These are phyloP conservation scores for Athalia cordata DNA, from an alignment of 2,888 invertebrate species.

Conservation along the genomic window DNA sequence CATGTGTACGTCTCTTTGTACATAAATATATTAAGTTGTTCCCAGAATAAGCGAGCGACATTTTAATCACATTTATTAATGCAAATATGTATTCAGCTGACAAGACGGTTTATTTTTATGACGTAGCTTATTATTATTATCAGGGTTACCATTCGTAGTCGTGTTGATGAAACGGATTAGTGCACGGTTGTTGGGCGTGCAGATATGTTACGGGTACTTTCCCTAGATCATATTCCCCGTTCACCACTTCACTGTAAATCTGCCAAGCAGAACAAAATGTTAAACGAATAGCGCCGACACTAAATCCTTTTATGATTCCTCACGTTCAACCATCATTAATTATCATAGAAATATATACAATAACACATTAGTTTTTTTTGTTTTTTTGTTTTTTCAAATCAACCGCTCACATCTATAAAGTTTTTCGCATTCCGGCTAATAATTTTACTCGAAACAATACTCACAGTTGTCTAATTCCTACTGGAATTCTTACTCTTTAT, in stretches of 20 bases:
- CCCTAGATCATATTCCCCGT: conserved; percentile 61
- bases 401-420: too few species aligned
- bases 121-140: conserved; percentile 16
- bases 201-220: conserved; percentile 68
- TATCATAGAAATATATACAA: not conserved
- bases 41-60: conserved; percentile 16
- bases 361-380: not conserved
- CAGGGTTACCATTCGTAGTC: conserved; percentile 71
- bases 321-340: not conserved
- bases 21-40: not conserved
- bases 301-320: not conserved
- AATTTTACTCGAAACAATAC: too few species aligned
- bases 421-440: too few species aligned
- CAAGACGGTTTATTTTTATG: conserved; percentile 15
- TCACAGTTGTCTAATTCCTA: too few species aligned
- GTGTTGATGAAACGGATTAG: conserved; percentile 69
- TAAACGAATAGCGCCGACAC: conserved; percentile 13
- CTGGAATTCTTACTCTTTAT: too few species aligned
- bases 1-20: too few species aligned
- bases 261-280: conserved; percentile 51
- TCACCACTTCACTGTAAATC: conserved; percentile 69
- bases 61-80: not conserved
- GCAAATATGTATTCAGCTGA: conserved; percentile 19
- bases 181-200: conserved; percentile 72
- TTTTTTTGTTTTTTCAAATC: too few species aligned